These are phyloP conservation scores for Cryptomyrus ogoouensis DNA, from an alignment of 2,113 vertebrate species.

Conservation along the genomic window DNA sequence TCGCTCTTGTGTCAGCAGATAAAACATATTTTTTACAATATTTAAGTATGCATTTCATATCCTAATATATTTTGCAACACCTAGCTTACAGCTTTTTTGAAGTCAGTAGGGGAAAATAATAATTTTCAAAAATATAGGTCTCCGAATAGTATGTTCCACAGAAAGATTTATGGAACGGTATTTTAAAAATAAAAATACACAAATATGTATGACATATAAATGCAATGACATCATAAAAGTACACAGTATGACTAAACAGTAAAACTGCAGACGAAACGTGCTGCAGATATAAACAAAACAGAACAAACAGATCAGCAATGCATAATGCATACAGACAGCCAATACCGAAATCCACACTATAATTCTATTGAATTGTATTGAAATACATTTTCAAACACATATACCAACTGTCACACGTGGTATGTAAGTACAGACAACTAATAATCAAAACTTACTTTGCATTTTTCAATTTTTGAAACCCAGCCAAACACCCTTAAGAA, in stretches of 20 bases:
- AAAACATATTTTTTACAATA: not conserved
- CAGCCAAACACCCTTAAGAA: constrained; percentile 56
- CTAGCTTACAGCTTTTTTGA: not conserved
- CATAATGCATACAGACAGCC: not conserved
- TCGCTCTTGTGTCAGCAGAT: not conserved
- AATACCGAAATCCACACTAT: not conserved
- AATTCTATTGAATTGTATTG: not conserved
- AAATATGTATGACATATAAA: not conserved
- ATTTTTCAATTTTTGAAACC: constrained; percentile 70
- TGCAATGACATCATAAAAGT: not conserved
- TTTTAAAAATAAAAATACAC: not conserved
- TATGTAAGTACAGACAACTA: not conserved
- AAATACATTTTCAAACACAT: not conserved
- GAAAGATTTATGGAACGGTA: not conserved
- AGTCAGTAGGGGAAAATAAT: not conserved
- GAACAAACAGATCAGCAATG: not conserved
- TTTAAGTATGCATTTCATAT: not conserved
- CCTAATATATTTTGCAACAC: not conserved
- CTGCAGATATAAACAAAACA: not conserved
- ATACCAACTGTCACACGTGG: not conserved
- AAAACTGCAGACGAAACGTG: not conserved
- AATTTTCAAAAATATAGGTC: not conserved
- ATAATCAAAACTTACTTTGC: constrained; percentile 18
- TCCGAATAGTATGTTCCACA: not conserved
- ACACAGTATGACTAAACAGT: not conserved